Percentiles rank a stretch among this genome's conserved stretches.
Evolutionary conservation across 1,140 invertebrate genomes (phyloP).

Genomic region (Physella acuta): DNA sequence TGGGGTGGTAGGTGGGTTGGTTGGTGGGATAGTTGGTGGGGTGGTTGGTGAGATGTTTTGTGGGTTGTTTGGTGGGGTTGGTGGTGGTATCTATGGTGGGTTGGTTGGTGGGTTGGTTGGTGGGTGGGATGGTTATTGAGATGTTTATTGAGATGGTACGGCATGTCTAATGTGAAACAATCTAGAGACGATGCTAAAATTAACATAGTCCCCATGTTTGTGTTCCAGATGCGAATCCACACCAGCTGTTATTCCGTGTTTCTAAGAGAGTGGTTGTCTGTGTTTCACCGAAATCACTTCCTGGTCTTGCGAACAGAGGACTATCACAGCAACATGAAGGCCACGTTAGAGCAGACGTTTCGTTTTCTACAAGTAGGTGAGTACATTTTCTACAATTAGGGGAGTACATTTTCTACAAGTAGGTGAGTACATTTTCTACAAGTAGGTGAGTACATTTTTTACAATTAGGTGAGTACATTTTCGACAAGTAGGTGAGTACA

Average conservation of each 20-base stretch:
- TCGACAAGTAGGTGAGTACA: too few species aligned
- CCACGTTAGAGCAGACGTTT: constrained; percentile 6
- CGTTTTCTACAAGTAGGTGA: constrained; percentile 24
- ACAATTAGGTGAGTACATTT: too few species aligned
- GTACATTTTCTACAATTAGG: too few species aligned
- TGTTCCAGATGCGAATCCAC: constrained; percentile 25
- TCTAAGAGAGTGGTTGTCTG: constrained; percentile 30
- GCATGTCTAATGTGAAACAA: background rate
- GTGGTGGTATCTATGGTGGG: too few species aligned
- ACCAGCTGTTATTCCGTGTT: constrained; percentile 29
- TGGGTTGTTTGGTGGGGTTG: background rate
- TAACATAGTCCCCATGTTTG: background rate
- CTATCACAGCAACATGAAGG: constrained; percentile 17
- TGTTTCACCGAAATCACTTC: constrained; percentile 31
- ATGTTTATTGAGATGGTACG: background rate
- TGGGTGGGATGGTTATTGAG: background rate
- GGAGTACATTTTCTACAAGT: background rate
- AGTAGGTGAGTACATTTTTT: too few species aligned
- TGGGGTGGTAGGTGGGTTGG: too few species aligned
- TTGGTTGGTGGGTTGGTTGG: background rate
- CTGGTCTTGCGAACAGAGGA: constrained; percentile 32
- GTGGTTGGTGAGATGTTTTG: too few species aligned
- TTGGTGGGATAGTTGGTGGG: too few species aligned
- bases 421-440: too few species aligned
- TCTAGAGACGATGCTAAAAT: background rate